These are phyloP conservation scores for Scatophagus argus DNA, from an alignment of 2,113 vertebrate genomes.

Conservation along the genomic window DNA sequence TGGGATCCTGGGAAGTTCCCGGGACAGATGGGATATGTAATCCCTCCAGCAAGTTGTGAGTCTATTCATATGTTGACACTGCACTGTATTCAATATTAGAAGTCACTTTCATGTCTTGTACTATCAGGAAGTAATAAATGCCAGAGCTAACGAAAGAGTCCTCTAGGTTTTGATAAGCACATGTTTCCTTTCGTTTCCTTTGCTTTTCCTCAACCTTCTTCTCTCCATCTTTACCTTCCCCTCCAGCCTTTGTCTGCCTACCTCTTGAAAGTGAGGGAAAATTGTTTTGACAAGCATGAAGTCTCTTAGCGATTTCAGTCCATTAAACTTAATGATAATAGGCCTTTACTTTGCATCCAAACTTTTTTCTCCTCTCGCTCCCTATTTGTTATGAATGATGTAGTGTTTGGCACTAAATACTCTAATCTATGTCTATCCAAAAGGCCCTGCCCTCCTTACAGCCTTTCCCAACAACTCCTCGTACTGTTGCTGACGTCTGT, in stretches of 20 bases:
- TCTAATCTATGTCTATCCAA: constrained; percentile 37
- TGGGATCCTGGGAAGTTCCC: too few relatives aligned
- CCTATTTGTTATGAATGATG: constrained; percentile 30
- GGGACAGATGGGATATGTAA: too few relatives aligned
- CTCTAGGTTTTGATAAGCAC: background rate
- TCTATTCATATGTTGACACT: too few relatives aligned
- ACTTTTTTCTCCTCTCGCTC: background rate
- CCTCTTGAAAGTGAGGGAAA: constrained; percentile 1
- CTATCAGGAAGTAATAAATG: background rate
- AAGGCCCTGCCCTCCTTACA: constrained; percentile 22
- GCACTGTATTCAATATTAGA: background rate
- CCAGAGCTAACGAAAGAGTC: background rate
- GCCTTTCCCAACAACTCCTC: constrained; percentile 49
- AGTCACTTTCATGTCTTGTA: background rate
- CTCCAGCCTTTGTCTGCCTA: background rate
- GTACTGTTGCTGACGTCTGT: constrained; percentile 56
- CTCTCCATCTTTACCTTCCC: background rate
- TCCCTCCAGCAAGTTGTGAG: too few relatives aligned
- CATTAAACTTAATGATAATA: constrained; percentile 33
- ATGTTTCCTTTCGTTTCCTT: background rate
- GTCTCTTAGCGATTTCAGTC: constrained; percentile 7
- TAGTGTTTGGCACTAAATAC: constrained; percentile 21
- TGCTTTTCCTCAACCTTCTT: background rate
- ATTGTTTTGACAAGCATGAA: constrained; percentile 2
- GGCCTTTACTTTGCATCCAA: constrained; percentile 25